Conservation (phyloP, 92 coral and sea anemone genomes). For the Pocillopora meandrina region DNA sequence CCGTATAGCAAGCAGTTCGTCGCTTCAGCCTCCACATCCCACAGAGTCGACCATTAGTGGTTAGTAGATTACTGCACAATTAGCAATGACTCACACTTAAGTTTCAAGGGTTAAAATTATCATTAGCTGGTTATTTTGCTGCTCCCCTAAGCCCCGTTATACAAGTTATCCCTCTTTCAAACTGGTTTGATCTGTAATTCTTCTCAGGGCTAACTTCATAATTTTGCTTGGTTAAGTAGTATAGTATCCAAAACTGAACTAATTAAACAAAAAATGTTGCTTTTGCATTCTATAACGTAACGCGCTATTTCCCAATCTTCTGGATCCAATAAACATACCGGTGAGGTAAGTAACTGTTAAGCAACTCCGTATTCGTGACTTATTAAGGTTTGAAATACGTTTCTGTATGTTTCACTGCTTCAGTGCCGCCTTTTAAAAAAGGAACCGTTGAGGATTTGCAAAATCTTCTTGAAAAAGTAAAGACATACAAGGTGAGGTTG, state of each 20-base stretch:
- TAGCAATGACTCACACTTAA: neutral
- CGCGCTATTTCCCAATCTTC: too few species aligned
- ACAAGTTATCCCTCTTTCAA: neutral
- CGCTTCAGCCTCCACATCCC: neutral
- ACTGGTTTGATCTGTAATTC: too few species aligned
- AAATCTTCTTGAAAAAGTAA: slow-evolving; percentile 15
- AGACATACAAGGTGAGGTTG: neutral
- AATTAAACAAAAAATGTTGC: too few species aligned
- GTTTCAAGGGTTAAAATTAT: too few species aligned
- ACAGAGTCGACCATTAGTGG: neutral
- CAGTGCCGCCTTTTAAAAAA: neutral
- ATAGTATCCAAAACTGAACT: too few species aligned
- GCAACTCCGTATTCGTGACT: too few species aligned
- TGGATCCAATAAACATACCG: too few species aligned
- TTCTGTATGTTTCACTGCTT: neutral
- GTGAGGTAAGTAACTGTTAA: too few species aligned
- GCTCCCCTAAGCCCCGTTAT: too few species aligned
- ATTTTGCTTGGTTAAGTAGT: too few species aligned
- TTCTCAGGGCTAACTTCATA: too few species aligned
- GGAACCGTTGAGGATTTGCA: neutral
- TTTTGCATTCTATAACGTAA: too few species aligned
- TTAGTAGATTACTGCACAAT: neutral
- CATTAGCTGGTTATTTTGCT: neutral
- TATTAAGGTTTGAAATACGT: neutral
- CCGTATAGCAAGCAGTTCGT: neutral